phyloP scores from a whole-genome alignment of 2,888 invertebrate species.

The Pollenia labialis region DNA sequence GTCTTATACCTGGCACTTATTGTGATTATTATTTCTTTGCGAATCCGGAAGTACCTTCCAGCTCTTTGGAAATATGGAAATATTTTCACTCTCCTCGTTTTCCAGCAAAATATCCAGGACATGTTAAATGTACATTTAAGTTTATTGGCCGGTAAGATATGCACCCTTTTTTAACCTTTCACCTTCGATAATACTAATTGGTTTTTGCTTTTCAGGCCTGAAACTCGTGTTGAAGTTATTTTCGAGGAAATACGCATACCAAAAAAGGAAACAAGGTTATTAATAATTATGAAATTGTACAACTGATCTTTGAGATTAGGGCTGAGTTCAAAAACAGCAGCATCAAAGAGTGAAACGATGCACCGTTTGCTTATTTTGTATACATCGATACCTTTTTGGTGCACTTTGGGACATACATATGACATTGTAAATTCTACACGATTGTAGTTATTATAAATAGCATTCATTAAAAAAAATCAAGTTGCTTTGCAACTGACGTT shows the following conservation, averaged over 20 bases:
- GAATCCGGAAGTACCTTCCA: constrained; percentile 82
- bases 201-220: constrained; percentile 77
- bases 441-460: too few relatives aligned
- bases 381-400: too few relatives aligned
- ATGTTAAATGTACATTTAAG: constrained; percentile 94
- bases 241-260: constrained; percentile 88
- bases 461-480: too few relatives aligned
- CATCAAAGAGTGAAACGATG: too few relatives aligned
- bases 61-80: constrained; percentile 87
- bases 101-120: constrained; percentile 97
- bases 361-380: too few relatives aligned
- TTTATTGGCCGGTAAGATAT: constrained; percentile 91
- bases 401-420: too few relatives aligned
- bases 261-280: constrained; percentile 82
- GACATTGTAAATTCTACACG: too few relatives aligned
- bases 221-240: constrained; percentile 88
- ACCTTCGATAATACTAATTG: too few relatives aligned
- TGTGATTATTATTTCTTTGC: constrained; percentile 95
- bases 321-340: too few relatives aligned
- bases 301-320: too few relatives aligned
- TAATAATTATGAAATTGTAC: background rate
- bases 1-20: constrained; percentile 90
- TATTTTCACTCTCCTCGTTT: constrained; percentile 96
- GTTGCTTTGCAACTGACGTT: too few relatives aligned
- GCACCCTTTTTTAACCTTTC: too few relatives aligned